A percentile compares a stretch with the other conserved stretches of the same genome.
phyloP scores from a whole-genome alignment of 2,113 vertebrate genomes.

The Amazona vittata region DNA sequence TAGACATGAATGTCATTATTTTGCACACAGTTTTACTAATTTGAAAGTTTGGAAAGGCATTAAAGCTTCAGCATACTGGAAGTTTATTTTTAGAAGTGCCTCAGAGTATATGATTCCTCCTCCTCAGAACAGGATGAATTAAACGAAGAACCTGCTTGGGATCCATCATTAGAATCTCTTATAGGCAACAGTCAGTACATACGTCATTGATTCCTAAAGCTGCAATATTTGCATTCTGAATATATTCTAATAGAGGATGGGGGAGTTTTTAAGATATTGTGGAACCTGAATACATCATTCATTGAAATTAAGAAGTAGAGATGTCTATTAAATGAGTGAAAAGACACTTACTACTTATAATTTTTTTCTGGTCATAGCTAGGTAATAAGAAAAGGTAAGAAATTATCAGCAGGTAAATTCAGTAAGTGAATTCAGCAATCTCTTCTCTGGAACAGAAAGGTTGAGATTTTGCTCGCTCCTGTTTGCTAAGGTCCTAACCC shows the following conservation, averaged over 20 bases:
- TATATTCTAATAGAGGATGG: background rate
- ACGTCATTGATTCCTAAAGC: background rate
- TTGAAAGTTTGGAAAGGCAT: slow-evolving; percentile 3
- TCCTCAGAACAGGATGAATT: slow-evolving; percentile 33
- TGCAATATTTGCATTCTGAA: background rate
- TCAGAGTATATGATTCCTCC: background rate
- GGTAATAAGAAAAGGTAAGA: background rate
- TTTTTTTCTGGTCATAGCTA: background rate
- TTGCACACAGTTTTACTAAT: background rate
- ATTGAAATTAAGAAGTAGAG: background rate
- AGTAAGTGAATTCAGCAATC: background rate
- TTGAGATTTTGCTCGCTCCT: background rate
- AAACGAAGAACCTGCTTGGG: background rate
- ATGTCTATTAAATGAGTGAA: background rate
- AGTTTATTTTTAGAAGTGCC: slow-evolving; percentile 32
- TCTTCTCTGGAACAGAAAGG: background rate
- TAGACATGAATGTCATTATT: background rate
- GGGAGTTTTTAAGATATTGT: background rate
- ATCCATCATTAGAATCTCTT: background rate
- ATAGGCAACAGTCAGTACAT: background rate
- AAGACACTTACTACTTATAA: background rate
- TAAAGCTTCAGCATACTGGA: background rate
- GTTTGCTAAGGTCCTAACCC: background rate
- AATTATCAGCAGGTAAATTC: background rate
- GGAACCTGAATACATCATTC: background rate